Evolutionary conservation across 2,888 invertebrate species (phyloP).

Genomic region (Euplagia quadripunctaria): DNA sequence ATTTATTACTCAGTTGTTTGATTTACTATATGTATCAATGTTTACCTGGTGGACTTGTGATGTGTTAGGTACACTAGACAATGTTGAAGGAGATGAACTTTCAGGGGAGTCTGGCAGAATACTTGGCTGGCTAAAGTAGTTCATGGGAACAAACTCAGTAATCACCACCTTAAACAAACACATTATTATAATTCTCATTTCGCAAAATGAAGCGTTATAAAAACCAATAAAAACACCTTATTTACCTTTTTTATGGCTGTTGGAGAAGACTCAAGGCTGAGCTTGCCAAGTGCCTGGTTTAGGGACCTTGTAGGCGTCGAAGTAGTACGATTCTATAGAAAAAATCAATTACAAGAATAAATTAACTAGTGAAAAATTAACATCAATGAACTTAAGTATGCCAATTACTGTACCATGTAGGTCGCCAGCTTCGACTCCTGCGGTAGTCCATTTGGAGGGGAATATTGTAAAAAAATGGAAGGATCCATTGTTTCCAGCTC

Average conservation of each 20-base stretch:
- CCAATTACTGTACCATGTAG: constrained; percentile 89
- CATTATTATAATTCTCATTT: background rate
- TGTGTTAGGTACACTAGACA: constrained; percentile 60
- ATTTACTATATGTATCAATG: no score
- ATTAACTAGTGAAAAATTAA: constrained; percentile 10
- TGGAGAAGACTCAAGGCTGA: constrained; percentile 75
- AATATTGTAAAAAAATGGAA: constrained; percentile 89
- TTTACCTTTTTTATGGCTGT: constrained; percentile 70
- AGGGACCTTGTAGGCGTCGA: constrained; percentile 71
- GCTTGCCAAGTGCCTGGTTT: constrained; percentile 70
- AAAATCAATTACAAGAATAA: constrained; percentile 18
- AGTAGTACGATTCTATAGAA: constrained; percentile 74
- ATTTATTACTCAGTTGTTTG: no score
- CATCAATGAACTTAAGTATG: constrained; percentile 7
- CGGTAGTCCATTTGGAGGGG: constrained; percentile 91
- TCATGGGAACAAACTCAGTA: constrained; percentile 78
- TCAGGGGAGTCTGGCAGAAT: constrained; percentile 75
- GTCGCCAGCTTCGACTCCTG: constrained; percentile 95
- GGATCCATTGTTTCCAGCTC: constrained; percentile 90
- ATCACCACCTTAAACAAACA: constrained; percentile 64
- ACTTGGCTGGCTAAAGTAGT: constrained; percentile 66
- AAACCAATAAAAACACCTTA: constrained; percentile 12
- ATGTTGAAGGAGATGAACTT: constrained; percentile 66
- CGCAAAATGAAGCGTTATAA: background rate
- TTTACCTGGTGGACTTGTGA: constrained; percentile 80